phyloP scores from a whole-genome alignment of 2,888 invertebrate species.

The Machimus rusticus region DNA sequence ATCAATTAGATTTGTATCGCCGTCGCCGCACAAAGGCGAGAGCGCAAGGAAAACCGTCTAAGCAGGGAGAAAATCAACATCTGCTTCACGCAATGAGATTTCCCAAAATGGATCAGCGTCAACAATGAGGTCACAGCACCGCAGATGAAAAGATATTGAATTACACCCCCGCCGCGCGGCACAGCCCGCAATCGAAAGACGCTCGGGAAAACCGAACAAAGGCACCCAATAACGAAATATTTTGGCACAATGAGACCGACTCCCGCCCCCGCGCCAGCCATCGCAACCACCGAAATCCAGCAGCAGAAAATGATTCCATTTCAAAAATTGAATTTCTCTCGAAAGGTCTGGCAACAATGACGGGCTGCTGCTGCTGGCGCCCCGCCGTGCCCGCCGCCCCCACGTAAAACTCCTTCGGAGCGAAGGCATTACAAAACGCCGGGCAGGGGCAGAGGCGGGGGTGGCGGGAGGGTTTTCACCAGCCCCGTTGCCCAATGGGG shows the following conservation, averaged over 20 bases:
- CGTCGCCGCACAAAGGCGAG: background rate
- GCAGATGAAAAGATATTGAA: conserved; percentile 22
- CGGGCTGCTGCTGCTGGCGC: background rate
- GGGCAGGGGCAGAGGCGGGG: background rate
- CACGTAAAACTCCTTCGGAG: background rate
- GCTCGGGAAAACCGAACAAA: background rate
- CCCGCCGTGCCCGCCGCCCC: background rate
- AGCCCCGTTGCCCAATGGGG: background rate
- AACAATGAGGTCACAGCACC: conserved; percentile 26
- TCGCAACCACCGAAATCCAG: background rate
- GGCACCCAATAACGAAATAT: conserved; percentile 19
- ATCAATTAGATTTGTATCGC: conserved; percentile 20
- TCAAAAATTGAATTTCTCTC: conserved; percentile 26
- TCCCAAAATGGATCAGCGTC: conserved; percentile 23
- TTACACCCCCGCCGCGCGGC: conserved; percentile 12
- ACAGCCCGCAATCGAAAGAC: background rate
- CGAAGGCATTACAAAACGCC: background rate
- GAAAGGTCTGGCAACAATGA: conserved; percentile 20
- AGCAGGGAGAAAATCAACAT: conserved; percentile 13
- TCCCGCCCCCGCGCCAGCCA: background rate
- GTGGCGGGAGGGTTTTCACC: background rate
- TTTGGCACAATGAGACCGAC: background rate
- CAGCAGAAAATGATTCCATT: conserved; percentile 6
- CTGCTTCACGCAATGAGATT: conserved; percentile 6
- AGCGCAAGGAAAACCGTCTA: background rate